These are phyloP conservation scores for Pyxicephalus adspersus DNA, from an alignment of 2,113 vertebrate species.

Conservation along the genomic window DNA sequence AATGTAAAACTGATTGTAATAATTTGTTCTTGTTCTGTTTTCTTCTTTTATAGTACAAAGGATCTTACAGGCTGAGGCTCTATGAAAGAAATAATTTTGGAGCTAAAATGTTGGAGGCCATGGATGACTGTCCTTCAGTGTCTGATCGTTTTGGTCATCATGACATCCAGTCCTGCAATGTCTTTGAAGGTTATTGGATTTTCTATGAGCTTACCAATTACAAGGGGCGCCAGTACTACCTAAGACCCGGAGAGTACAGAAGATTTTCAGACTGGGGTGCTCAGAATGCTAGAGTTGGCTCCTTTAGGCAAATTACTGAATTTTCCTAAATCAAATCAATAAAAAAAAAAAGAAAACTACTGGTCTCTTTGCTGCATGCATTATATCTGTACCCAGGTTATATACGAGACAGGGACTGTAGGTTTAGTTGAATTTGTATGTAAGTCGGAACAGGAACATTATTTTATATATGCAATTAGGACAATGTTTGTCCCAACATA, in stretches of 20 bases:
- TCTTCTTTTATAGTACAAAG: slow-evolving; percentile 65
- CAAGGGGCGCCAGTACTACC: slow-evolving; percentile 67
- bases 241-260: slow-evolving; percentile 69
- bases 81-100: slow-evolving; percentile 76
- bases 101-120: slow-evolving; percentile 71
- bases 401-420: too few species aligned
- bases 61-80: slow-evolving; percentile 73
- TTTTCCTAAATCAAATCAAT: slow-evolving; percentile 60
- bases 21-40: background rate
- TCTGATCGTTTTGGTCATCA: slow-evolving; percentile 65
- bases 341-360: background rate
- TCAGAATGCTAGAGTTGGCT: slow-evolving; percentile 66
- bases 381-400: too few species aligned
- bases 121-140: slow-evolving; percentile 71
- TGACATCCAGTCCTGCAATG: slow-evolving; percentile 70
- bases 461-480: too few species aligned
- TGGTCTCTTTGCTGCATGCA: background rate
- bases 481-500: too few species aligned
- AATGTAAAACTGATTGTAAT: background rate
- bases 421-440: too few species aligned
- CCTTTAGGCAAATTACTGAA: slow-evolving; percentile 66
- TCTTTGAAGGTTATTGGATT: slow-evolving; percentile 71
- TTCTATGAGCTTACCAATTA: slow-evolving; percentile 71
- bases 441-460: too few species aligned
- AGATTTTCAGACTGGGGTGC: slow-evolving; percentile 70